Percentiles rank a stretch among this genome's conserved stretches.
These are phyloP conservation scores for Hirtodrosophila alboralis DNA, from an alignment of 2,888 invertebrate genomes.

Conservation along the genomic window DNA sequence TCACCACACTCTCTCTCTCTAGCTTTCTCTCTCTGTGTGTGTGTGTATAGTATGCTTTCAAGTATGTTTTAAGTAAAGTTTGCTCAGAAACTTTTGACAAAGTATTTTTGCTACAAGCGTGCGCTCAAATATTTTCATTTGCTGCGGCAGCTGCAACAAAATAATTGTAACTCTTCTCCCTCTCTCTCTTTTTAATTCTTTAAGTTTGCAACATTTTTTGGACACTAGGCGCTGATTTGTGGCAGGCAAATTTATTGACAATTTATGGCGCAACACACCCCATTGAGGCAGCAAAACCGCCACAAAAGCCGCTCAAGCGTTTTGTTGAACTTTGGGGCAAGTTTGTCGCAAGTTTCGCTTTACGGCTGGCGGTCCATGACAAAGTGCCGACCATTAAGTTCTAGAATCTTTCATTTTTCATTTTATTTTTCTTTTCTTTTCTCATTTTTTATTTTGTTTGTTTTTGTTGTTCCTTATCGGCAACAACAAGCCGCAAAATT, in stretches of 20 bases:
- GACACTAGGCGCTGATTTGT: constrained; percentile 61
- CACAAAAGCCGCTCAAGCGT: constrained; percentile 56
- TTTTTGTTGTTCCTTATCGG: constrained; percentile 16
- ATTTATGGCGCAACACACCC: constrained; percentile 66
- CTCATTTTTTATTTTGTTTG: too few relatives aligned
- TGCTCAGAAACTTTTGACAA: constrained; percentile 68
- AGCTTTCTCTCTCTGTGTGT: constrained; percentile 26
- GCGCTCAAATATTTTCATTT: constrained; percentile 73
- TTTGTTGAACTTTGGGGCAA: constrained; percentile 75
- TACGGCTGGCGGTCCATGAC: constrained; percentile 68
- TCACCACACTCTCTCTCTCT: constrained; percentile 29
- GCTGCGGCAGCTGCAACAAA: constrained; percentile 68
- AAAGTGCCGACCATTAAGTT: constrained; percentile 74
- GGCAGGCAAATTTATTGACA: constrained; percentile 76
- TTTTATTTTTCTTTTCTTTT: too few relatives aligned
- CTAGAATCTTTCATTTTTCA: constrained; percentile 73
- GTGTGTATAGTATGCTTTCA: constrained; percentile 26
- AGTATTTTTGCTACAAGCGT: constrained; percentile 57
- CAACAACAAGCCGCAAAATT: constrained; percentile 2
- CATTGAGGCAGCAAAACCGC: too few relatives aligned
- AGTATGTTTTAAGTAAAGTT: constrained; percentile 73
- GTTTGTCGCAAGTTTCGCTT: constrained; percentile 72
- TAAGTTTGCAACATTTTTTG: background rate
- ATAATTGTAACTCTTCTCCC: constrained; percentile 58
- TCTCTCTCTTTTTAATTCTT: background rate